Percentiles rank a stretch among this genome's conserved stretches.
Evolutionary conservation across 2,888 invertebrate species (phyloP).

Genomic region (Norana najaformis): DNA sequence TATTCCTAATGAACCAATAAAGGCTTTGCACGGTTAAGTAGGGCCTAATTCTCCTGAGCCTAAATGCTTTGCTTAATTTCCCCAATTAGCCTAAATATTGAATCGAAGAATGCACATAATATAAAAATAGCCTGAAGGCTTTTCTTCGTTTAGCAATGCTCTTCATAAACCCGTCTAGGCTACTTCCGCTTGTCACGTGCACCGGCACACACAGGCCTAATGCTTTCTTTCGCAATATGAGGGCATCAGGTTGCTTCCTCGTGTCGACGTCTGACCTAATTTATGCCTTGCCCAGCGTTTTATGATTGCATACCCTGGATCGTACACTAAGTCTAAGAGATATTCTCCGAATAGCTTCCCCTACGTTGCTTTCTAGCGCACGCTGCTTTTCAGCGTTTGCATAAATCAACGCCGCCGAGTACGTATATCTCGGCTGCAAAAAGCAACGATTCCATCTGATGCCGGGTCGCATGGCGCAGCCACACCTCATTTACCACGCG

Average conservation of each 20-base stretch:
- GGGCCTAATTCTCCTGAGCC: no score
- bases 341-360: neutral
- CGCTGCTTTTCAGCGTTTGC: neutral
- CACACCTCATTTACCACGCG: neutral
- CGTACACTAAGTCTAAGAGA: neutral
- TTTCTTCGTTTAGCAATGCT: neutral
- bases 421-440: neutral
- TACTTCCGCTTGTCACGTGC: neutral
- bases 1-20: no score
- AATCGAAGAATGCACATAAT: neutral
- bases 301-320: neutral
- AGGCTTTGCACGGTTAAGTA: no score
- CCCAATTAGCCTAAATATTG: neutral
- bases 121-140: neutral
- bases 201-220: neutral
- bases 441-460: neutral
- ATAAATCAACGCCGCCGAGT: neutral
- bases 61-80: neutral
- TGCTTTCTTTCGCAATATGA: neutral
- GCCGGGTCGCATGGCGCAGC: no score
- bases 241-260: neutral
- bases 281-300: neutral
- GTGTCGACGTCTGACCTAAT: neutral
- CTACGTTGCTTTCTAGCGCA: neutral
- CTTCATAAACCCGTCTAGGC: neutral